Conservation (phyloP, 2,797 vertebrate species). For the Falco berigora region DNA sequence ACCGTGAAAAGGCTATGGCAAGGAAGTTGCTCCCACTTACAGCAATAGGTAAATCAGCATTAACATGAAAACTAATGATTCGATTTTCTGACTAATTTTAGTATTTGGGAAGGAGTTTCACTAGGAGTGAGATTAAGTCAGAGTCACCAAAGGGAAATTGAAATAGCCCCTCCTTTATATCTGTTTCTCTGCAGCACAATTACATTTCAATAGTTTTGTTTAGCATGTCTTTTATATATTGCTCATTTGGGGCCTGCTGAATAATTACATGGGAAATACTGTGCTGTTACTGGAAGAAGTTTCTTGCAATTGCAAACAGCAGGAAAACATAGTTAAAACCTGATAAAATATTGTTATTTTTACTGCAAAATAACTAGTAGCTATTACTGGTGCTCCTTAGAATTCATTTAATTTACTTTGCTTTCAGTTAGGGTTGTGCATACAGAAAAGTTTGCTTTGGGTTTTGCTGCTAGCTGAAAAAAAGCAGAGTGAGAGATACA, state of each 20-base stretch:
- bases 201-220: slow-evolving; percentile 49
- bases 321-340: slow-evolving; percentile 62
- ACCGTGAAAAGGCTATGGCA: neutral
- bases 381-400: slow-evolving; percentile 59
- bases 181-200: slow-evolving; percentile 29
- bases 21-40: neutral
- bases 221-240: slow-evolving; percentile 30
- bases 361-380: slow-evolving; percentile 68
- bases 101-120: neutral
- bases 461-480: slow-evolving; percentile 15
- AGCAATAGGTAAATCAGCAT: neutral
- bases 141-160: neutral
- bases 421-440: slow-evolving; percentile 62
- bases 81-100: neutral
- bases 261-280: slow-evolving; percentile 56
- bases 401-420: slow-evolving; percentile 59
- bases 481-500: slow-evolving; percentile 8
- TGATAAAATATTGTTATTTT: slow-evolving; percentile 63
- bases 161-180: neutral
- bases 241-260: slow-evolving; percentile 46
- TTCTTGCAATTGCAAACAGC: slow-evolving; percentile 52
- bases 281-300: slow-evolving; percentile 53
- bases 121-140: neutral
- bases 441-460: slow-evolving; percentile 27
- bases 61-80: rapidly evolving